These are phyloP conservation scores for Dysmachus trigonus DNA, from an alignment of 2,888 invertebrate species.

Conservation along the genomic window DNA sequence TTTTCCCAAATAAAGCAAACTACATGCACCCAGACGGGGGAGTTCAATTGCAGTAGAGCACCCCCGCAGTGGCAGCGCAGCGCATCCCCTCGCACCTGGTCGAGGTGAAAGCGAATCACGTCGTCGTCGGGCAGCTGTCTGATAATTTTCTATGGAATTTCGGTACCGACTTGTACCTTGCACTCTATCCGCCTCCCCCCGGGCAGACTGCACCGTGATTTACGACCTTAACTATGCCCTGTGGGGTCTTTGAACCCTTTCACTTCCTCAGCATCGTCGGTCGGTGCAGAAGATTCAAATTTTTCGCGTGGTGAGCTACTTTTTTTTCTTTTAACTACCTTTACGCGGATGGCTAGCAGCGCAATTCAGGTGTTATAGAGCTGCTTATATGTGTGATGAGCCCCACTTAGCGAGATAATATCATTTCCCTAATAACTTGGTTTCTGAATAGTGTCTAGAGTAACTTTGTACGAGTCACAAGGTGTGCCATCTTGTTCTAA, in stretches of 20 bases:
- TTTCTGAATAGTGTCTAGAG: neutral
- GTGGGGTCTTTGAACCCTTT: neutral
- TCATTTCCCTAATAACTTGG: neutral
- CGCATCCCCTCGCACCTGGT: neutral
- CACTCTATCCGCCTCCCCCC: neutral
- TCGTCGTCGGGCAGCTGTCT: neutral
- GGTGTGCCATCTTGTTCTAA: neutral
- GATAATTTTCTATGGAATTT: neutral
- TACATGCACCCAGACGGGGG: neutral
- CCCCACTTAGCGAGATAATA: neutral
- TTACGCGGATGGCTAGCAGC: neutral
- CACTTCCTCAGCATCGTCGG: neutral
- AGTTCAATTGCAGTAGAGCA: neutral
- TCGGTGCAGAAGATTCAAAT: neutral
- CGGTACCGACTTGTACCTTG: neutral
- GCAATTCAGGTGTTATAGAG: neutral
- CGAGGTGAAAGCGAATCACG: neutral
- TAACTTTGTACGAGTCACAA: neutral
- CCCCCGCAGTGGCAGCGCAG: neutral
- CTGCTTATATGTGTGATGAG: neutral
- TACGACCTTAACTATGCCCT: neutral
- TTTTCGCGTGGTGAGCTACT: neutral
- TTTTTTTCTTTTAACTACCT: neutral
- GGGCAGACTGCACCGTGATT: neutral
- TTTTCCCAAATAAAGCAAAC: neutral